Evolutionary conservation across 2,888 invertebrate genomes (phyloP).

Genomic region (Eupithecia pulchellata): DNA sequence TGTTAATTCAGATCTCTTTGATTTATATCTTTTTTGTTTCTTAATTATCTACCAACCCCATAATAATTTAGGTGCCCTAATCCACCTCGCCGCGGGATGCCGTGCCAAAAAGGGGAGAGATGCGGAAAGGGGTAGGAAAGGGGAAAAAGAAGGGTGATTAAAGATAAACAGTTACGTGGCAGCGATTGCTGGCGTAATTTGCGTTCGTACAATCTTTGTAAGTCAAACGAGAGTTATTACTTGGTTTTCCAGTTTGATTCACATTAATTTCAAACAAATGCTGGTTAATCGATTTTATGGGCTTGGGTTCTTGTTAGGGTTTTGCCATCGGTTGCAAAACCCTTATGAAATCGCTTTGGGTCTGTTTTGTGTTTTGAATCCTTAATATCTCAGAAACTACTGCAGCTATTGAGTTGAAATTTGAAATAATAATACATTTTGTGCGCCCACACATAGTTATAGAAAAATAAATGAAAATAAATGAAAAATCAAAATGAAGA

Average conservation of each 20-base stretch:
- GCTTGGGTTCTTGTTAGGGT: too few relatives aligned
- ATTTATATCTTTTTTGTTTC: slow-evolving; percentile 48
- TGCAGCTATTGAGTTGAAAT: too few relatives aligned
- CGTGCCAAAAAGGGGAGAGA: slow-evolving; percentile 65
- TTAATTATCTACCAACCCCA: slow-evolving; percentile 58
- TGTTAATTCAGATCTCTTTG: slow-evolving; percentile 48
- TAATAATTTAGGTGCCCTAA: slow-evolving; percentile 76
- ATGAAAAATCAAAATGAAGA: too few relatives aligned
- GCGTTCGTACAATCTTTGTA: slow-evolving; percentile 75
- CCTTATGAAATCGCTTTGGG: too few relatives aligned
- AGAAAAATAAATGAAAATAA: too few relatives aligned
- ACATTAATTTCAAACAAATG: background rate
- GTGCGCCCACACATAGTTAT: too few relatives aligned
- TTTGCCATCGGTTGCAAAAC: too few relatives aligned
- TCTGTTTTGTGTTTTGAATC: too few relatives aligned
- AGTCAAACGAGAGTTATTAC: slow-evolving; percentile 66
- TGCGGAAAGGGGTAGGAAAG: slow-evolving; percentile 69
- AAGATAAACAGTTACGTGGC: slow-evolving; percentile 80
- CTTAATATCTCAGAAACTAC: too few relatives aligned
- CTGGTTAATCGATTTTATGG: background rate
- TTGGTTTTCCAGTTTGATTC: background rate
- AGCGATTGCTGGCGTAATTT: slow-evolving; percentile 68
- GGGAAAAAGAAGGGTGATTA: slow-evolving; percentile 77
- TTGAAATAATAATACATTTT: too few relatives aligned
- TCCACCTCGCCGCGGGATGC: slow-evolving; percentile 60